Percentiles rank a stretch among this genome's conserved stretches.
These are phyloP conservation scores for Tragopan temminckii DNA, from an alignment of 2,797 vertebrate species.

Conservation along the genomic window DNA sequence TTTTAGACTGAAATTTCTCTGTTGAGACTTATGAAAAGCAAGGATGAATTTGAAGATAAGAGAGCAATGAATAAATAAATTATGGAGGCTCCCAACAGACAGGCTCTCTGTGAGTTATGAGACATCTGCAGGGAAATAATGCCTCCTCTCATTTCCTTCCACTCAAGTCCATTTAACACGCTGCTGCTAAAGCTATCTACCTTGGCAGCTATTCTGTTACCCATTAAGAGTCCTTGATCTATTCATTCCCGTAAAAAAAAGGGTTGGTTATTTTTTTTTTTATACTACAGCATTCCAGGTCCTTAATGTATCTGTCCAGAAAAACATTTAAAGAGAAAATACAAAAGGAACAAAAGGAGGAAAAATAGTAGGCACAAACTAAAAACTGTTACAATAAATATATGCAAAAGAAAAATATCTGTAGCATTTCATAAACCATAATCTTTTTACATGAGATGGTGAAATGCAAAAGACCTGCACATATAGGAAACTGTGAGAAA, in stretches of 20 bases:
- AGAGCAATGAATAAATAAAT: slow-evolving; percentile 63
- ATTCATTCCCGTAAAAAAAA: slow-evolving; percentile 33
- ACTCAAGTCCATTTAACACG: slow-evolving; percentile 70
- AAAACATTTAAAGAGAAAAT: slow-evolving; percentile 15
- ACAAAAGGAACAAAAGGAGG: slow-evolving; percentile 18
- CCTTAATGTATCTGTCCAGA: slow-evolving; percentile 27
- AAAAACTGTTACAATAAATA: neutral
- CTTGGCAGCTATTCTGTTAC: slow-evolving; percentile 63
- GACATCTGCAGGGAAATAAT: slow-evolving; percentile 68
- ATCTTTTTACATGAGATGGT: neutral
- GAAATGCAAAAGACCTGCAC: slow-evolving; percentile 4
- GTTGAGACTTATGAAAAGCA: slow-evolving; percentile 5
- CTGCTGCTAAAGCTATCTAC: slow-evolving; percentile 61
- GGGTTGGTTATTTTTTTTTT: rapidly evolving
- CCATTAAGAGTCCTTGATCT: slow-evolving; percentile 70
- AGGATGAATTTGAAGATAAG: slow-evolving; percentile 37
- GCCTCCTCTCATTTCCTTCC: slow-evolving; percentile 50
- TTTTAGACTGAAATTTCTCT: slow-evolving; percentile 18
- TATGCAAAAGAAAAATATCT: neutral
- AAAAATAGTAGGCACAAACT: neutral
- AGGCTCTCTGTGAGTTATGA: slow-evolving; percentile 58
- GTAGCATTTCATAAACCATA: neutral
- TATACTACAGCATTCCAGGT: neutral
- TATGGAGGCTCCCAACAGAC: slow-evolving; percentile 25
- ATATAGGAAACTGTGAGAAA: slow-evolving; percentile 20